Evolutionary conservation across 2,113 vertebrate species (phyloP), one percentile per base, ranked within the genome.

Genomic region (Engraulis encrasicolus): DNA sequence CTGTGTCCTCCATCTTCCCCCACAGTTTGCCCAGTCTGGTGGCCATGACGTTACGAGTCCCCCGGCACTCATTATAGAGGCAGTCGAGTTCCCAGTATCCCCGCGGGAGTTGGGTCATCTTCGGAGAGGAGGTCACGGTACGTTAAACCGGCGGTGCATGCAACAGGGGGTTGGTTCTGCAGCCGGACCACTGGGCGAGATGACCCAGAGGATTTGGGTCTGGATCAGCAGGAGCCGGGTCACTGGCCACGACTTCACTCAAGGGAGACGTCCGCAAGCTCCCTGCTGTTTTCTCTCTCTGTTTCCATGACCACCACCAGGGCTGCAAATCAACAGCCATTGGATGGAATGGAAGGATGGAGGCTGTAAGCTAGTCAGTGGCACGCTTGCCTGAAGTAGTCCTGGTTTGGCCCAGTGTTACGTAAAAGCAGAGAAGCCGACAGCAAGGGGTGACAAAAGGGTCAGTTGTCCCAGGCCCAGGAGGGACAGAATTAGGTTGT

Each of bases 41-140:
- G 31, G 31, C 66, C 66, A 74, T 74, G 66, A 74, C 66, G 27
- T 74, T 74, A 74, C 66, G 66, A 74, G 66, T 74, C 66, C 27
- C 66, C 66, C 31, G 66, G 23, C 34, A 31, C 66, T 74, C 66
- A 19, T 74, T 74, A 52, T 15, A 74, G 66, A 15, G 31, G 11
- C 66, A 45, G n/a, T n/a, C n/a, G 12, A 74, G 66, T 74, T 74
- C 66, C 66, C 66, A 74, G 7, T 74, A 74, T 27, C 66, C 66
- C 66, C 66, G 23, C 31, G 66, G 66, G 66, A 31, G 66, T 74
- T 27, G 23, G 66, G 66, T 36, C 66, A 34, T 15, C 66, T 31
- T 74, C 66, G 1, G 12, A 34, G 66, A 74, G n/a, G n/a, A n/a
- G 66, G 66, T 74, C 66, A 74, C 66, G 66, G 23, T 74, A 74